These are phyloP conservation scores for Heterodera filipjevi DNA, from an alignment of 2,888 invertebrate species.

Conservation along the genomic window DNA sequence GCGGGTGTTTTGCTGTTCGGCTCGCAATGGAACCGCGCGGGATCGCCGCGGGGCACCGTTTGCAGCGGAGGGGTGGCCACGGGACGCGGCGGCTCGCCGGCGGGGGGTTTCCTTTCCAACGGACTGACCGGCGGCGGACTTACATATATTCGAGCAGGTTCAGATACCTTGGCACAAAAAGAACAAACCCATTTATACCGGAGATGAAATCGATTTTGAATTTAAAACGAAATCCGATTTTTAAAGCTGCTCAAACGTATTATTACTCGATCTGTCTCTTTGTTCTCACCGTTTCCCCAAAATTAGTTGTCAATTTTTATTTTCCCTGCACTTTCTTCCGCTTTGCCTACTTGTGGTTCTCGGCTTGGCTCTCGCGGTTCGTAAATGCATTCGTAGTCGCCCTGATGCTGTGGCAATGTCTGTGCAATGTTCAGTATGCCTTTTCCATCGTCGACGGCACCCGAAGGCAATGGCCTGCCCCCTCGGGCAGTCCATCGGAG, in stretches of 20 bases:
- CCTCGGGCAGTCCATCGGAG: conserved; percentile 55
- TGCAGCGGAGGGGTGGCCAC: conserved; percentile 59
- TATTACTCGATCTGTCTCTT: background rate
- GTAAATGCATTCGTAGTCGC: conserved; percentile 57
- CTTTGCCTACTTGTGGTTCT: background rate
- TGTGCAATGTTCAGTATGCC: conserved; percentile 49
- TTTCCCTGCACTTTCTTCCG: too few species aligned
- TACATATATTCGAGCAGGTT: conserved; percentile 36
- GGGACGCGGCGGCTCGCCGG: conserved; percentile 55
- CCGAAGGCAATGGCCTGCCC: conserved; percentile 55
- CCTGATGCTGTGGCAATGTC: conserved; percentile 53
- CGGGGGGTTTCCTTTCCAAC: background rate
- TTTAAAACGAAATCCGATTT: too few species aligned
- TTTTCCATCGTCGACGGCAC: conserved; percentile 52
- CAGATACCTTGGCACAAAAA: too few species aligned
- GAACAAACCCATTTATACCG: too few species aligned
- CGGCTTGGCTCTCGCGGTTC: background rate
- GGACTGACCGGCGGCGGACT: conserved; percentile 14
- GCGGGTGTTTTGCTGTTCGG: conserved; percentile 57
- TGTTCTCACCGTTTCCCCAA: too few species aligned
- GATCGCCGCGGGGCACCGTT: conserved; percentile 52
- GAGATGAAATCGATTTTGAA: too few species aligned
- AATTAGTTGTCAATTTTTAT: too few species aligned
- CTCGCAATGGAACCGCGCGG: conserved; percentile 61
- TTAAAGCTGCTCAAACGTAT: too few species aligned